These are phyloP conservation scores for Tinamus major DNA, from an alignment of 2,797 vertebrate genomes.

Conservation along the genomic window DNA sequence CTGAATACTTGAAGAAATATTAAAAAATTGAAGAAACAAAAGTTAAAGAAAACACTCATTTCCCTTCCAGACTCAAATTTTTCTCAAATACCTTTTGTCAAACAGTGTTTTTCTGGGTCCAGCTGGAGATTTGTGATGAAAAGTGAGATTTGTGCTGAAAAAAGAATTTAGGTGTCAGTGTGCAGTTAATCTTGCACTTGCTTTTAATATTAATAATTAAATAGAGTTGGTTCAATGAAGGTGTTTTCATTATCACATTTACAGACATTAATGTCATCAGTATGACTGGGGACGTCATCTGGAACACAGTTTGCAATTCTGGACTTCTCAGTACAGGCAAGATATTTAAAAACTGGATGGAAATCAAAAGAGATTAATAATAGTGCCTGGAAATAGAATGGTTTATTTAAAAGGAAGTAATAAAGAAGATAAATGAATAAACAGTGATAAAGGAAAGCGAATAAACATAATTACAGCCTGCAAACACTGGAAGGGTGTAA, in stretches of 20 bases:
- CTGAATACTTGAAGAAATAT: rapidly evolving
- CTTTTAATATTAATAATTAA: not conserved
- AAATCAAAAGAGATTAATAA: not conserved
- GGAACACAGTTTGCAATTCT: not conserved
- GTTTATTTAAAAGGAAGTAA: constrained; percentile 6
- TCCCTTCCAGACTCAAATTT: no score
- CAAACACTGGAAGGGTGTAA: not conserved
- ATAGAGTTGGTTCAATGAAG: not conserved
- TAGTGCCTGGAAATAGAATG: not conserved
- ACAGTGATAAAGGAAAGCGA: not conserved
- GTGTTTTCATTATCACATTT: not conserved
- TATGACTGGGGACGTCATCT: not conserved
- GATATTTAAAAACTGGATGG: not conserved
- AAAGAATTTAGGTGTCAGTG: not conserved
- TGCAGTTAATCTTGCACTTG: not conserved
- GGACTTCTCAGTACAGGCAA: not conserved
- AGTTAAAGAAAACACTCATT: rapidly evolving
- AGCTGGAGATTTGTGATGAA: not conserved
- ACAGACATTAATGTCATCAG: not conserved
- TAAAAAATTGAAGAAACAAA: not conserved
- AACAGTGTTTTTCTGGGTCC: not conserved
- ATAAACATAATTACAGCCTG: not conserved
- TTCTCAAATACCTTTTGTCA: no score
- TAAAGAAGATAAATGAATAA: not conserved
- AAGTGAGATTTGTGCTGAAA: not conserved